Conservation (phyloP, 2,888 invertebrate genomes). For the Seira musarum region DNA sequence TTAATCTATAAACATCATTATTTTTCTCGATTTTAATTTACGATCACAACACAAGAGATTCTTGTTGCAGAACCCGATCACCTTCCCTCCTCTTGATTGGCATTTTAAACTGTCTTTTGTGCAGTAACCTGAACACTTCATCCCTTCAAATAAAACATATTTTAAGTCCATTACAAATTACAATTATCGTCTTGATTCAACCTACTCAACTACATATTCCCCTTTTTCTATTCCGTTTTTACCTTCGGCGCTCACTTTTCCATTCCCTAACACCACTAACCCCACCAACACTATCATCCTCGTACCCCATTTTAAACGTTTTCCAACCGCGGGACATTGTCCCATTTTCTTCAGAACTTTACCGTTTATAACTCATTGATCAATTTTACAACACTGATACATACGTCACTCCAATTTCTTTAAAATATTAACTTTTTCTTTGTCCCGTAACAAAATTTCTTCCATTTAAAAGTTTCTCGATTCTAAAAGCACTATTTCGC, state of each 20-base stretch:
- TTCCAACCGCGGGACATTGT: conserved; percentile 43
- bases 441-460: not conserved
- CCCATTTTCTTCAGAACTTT: conserved; percentile 35
- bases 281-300: not conserved
- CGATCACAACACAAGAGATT: conserved; percentile 64
- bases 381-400: too few relatives aligned
- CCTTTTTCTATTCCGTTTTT: conserved; percentile 22
- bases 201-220: not conserved
- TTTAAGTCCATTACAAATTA: conserved; percentile 4
- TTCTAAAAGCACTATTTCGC: too few relatives aligned
- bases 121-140: conserved; percentile 66
- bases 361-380: too few relatives aligned
- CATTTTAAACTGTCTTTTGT: conserved; percentile 60
- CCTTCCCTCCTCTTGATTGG: conserved; percentile 59
- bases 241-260: not conserved
- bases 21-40: conserved; percentile 42
- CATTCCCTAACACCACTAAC: not conserved
- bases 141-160: conserved; percentile 48
- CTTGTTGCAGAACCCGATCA: conserved; percentile 63
- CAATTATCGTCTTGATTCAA: not conserved
- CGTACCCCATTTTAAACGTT: not conserved
- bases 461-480: too few relatives aligned
- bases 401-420: not conserved
- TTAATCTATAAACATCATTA: not conserved
- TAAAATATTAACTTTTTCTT: conserved; percentile 9